Evolutionary conservation across 1,140 invertebrate species (phyloP).

Genomic region (Lepidurus apus): DNA sequence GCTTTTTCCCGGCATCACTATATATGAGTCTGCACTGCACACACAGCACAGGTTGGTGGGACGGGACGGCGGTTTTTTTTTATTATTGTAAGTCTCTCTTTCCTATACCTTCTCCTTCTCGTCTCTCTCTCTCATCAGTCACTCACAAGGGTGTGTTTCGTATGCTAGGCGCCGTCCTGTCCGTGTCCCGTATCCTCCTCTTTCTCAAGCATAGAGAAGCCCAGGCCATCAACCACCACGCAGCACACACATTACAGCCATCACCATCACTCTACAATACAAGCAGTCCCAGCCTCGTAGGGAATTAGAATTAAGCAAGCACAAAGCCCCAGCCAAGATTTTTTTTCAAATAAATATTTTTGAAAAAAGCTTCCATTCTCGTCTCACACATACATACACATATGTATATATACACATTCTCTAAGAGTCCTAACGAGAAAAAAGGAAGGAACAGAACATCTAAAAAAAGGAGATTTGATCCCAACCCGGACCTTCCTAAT

Average conservation of each 20-base stretch:
- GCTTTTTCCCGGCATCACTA: not conserved
- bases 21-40: not conserved
- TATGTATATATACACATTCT: no score
- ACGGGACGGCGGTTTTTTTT: not conserved
- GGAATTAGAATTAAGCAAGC: not conserved
- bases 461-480: no score
- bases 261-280: not conserved
- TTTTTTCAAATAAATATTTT: no score
- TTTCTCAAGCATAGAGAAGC: not conserved
- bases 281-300: not conserved
- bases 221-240: slow-evolving; percentile 8
- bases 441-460: no score
- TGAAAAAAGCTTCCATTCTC: no score
- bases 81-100: not conserved
- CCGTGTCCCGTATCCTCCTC: slow-evolving; percentile 3
- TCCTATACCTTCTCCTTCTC: not conserved
- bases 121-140: slow-evolving; percentile 16
- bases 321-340: not conserved
- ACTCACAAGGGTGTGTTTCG: slow-evolving; percentile 19
- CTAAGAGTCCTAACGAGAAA: no score
- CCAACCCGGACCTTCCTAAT: no score
- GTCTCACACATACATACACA: no score
- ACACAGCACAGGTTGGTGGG: no score
- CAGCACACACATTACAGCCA: slow-evolving; percentile 12
- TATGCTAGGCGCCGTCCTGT: slow-evolving; percentile 16